These are phyloP conservation scores for Odontesthes bonariensis DNA, from an alignment of 2,113 vertebrate genomes.

Conservation along the genomic window DNA sequence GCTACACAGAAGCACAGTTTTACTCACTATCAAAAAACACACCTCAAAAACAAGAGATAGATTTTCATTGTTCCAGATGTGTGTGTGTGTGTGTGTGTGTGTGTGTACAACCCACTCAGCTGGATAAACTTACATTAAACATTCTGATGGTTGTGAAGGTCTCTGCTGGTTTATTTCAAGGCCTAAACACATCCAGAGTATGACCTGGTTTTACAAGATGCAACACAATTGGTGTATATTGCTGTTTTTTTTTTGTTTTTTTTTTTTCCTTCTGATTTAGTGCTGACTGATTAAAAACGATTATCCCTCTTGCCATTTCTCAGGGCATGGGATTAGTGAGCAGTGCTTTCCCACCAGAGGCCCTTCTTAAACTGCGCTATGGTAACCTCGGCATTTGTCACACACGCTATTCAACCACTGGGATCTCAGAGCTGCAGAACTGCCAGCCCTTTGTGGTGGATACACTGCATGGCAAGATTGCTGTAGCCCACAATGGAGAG, in stretches of 20 bases:
- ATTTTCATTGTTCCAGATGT: too few relatives aligned
- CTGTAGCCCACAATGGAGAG: slow-evolving; percentile 97
- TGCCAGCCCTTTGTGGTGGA: slow-evolving; percentile 99
- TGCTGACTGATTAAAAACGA: not conserved
- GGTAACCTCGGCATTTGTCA: slow-evolving; percentile 97
- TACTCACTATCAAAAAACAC: not conserved
- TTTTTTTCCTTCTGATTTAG: not conserved
- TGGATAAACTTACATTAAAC: not conserved
- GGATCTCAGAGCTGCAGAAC: slow-evolving; percentile 95
- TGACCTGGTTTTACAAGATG: not conserved
- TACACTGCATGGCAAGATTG: slow-evolving; percentile 96
- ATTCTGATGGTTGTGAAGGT: not conserved
- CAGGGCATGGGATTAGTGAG: slow-evolving; percentile 98
- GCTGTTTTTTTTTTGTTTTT: not conserved
- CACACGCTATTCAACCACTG: slow-evolving; percentile 95
- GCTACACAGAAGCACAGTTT: not conserved
- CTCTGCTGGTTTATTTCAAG: not conserved
- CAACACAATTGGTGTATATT: not conserved
- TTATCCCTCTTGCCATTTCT: slow-evolving; percentile 9
- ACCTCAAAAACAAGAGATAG: not conserved
- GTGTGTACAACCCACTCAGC: too few relatives aligned
- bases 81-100: too few relatives aligned
- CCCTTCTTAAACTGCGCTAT: slow-evolving; percentile 90
- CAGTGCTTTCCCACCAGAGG: slow-evolving; percentile 90
- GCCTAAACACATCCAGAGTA: not conserved